Evolutionary conservation across 1,140 invertebrate species (phyloP), one percentile per base, ranked within the genome.

Genomic region (Nymphalis io): DNA sequence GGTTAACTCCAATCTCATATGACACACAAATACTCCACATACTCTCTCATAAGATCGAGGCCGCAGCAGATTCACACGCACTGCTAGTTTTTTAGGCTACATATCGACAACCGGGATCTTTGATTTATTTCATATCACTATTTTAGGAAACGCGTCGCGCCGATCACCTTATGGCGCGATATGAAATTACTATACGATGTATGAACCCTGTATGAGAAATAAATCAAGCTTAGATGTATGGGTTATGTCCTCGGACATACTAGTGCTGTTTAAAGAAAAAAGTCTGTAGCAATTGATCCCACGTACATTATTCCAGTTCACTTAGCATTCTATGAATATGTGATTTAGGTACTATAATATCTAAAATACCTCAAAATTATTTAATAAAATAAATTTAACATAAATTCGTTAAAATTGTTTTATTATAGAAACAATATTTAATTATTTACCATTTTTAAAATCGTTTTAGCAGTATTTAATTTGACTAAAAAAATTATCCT

Each of bases 51-150:
- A 84, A 72, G 82, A 88, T 79, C 78, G 81, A 77, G 75, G 68
- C 63, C 72, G 73, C 42, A 80, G 85, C 70, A 89, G 89, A 89
- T 91, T 91, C 89, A 89, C 89, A 91, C 84, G 84, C 78, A 64
- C 72, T 68, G 76, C 74, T 62, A 71, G 69, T 88, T 91, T 90
- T 89, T 88, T 87, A 83, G 77, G 48, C 74, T 70, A 48, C 70
- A 60, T 87, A 87, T 83, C 83, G 83, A 88, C 81, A 82, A 75
- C 61, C 72, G 79, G 68, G 72, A 84, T 87, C 81, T 82, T 79
- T 89, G 89, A 91, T 90, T 86, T 88, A 89, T 89, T 88, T 89
- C 85, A 87, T 80, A 89, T 82, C 83, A 87, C 89, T 91, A 85
- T 89, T 91, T 91, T 91, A 91, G 89, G 89, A 87, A 90, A 85